Base-by-base conservation (phyloP, 1,140 invertebrate species). In the Cotesia chilonis region DNA sequence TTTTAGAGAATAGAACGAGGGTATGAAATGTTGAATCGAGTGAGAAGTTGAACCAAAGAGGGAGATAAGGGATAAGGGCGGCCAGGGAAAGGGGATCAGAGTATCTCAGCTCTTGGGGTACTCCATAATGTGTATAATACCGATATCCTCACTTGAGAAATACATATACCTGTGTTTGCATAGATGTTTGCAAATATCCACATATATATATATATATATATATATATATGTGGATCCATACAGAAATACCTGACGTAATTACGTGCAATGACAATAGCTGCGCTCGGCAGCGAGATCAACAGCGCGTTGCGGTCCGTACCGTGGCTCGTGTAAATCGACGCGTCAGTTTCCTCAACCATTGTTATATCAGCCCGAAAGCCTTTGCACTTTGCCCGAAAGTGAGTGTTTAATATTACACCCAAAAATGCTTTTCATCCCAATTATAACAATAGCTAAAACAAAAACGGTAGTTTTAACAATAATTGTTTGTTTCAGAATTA, bases 201-300 rank as follows among this genome's bases (percentile, higher is more conserved):
- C 28, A 28, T 28, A 28, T 28, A 14, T 14, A 14, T 14, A 14
- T 14, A 14, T 14, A 14, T 14, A 14, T 14, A 14, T 14, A 14
- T 14, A 14, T 14, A 14, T 14, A 28, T 28, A 28, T 28, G 28
- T 28, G 1, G 28, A 28, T 28, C 20, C 64, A 36, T 68, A 55
- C 47, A 68, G 28, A 55, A 68, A 68, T 68, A 68, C 66, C 66
- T 68, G 66, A 38, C 66, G 66, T 68, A 68, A 68, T 68, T 68
- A 68, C 66, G 66, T 37, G 66, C 66, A 68, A 68, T 68, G 66
- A 68, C 66, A 68, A 68, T 68, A 55, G 66, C 66, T 28, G 66
- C 5, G 47, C 51, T 36, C 38, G 47, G 52, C 51, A 51, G 17
- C 52, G 66, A 68, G 66, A 68, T 68, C 66, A 68, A 68, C 66